Percentiles rank a stretch among this genome's conserved stretches.
phyloP scores from a whole-genome alignment of 2,797 vertebrate species.

The Poeciliopsis turneri region DNA sequence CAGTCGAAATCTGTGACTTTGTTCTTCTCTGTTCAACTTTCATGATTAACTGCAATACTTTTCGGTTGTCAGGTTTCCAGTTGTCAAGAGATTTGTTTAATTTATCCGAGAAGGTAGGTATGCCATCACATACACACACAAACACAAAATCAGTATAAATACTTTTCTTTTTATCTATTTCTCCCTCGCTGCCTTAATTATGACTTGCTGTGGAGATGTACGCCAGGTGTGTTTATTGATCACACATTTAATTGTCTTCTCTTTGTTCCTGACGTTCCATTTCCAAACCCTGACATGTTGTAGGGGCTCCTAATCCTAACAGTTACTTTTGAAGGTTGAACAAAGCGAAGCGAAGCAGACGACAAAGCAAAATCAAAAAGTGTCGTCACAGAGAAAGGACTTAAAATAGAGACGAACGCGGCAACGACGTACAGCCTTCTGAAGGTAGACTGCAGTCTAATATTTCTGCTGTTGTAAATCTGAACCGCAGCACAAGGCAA shows the following conservation, averaged over 20 bases:
- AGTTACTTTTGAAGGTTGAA: not conserved
- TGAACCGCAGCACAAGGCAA: not conserved
- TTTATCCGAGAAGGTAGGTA: not conserved
- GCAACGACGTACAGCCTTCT: not conserved
- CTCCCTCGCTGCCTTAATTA: not conserved
- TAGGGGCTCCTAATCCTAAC: not conserved
- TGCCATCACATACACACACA: not conserved
- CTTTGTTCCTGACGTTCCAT: not conserved
- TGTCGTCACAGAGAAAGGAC: not conserved
- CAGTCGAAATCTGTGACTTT: not conserved
- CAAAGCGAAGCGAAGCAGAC: not conserved
- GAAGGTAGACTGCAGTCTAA: not conserved
- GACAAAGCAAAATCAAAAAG: not conserved
- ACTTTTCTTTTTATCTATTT: not conserved
- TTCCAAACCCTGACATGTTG: not conserved
- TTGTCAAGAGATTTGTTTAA: not conserved
- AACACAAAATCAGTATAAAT: not conserved
- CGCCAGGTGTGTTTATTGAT: not conserved
- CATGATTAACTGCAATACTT: not conserved
- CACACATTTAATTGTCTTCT: not conserved
- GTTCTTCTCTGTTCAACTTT: not conserved
- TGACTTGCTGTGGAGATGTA: not conserved
- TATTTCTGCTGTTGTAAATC: not conserved
- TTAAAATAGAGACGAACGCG: not conserved
- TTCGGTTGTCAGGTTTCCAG: not conserved